Evolutionary conservation across 2,888 invertebrate species (phyloP).

Genomic region (Cataglyphis rosenhaueri): DNA sequence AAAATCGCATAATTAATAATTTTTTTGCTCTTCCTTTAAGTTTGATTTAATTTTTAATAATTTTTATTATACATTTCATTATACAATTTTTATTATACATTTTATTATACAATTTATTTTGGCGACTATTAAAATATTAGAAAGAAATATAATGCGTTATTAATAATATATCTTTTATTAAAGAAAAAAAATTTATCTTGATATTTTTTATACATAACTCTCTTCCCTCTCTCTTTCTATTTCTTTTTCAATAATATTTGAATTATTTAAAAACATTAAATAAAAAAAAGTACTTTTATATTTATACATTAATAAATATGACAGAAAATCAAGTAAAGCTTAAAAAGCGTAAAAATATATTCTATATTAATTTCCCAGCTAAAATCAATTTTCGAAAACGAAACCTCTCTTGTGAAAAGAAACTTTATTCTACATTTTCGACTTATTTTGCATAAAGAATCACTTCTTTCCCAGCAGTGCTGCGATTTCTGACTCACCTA

Average conservation of each 20-base stretch:
- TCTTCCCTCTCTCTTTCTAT: not conserved
- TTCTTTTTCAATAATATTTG: not conserved
- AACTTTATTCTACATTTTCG: not conserved
- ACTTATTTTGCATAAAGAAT: not conserved
- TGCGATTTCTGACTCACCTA: not conserved
- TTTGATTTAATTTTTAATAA: not conserved
- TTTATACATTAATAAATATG: not conserved
- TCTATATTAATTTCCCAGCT: not conserved
- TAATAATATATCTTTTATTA: not conserved
- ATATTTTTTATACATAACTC: not conserved
- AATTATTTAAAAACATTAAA: not conserved
- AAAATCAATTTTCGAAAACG: not conserved
- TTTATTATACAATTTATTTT: not conserved
- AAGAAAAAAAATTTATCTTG: not conserved
- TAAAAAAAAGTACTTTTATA: not conserved
- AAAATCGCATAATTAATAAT: not conserved
- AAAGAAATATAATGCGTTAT: too few relatives aligned
- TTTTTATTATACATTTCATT: not conserved
- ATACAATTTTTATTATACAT: not conserved
- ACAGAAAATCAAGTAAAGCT: not conserved
- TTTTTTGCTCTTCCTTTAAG: not conserved
- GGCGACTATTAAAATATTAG: too few relatives aligned
- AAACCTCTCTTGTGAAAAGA: not conserved
- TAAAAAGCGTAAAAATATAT: not conserved
- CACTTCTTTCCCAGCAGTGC: not conserved